These are phyloP conservation scores for Erythrocercus mccallii DNA, from an alignment of 2,113 vertebrate species.

Conservation along the genomic window DNA sequence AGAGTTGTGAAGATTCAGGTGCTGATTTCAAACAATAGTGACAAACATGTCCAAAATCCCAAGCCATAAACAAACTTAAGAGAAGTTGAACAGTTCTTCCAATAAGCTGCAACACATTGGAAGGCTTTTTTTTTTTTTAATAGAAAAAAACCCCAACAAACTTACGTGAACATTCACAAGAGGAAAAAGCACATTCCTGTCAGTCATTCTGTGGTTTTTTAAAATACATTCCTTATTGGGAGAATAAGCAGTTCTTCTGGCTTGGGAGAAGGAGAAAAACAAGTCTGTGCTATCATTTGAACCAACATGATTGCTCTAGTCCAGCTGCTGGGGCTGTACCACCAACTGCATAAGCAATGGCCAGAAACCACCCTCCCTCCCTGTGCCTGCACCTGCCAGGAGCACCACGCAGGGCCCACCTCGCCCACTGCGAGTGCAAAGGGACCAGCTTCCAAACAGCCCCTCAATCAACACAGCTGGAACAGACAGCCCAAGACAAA, in stretches of 20 bases:
- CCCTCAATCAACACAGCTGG: too few species aligned
- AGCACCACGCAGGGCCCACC: not conserved
- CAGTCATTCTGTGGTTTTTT: not conserved
- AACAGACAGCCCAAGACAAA: not conserved
- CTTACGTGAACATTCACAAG: not conserved
- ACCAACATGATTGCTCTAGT: rapidly evolving
- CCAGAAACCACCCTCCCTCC: not conserved
- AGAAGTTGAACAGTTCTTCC: not conserved
- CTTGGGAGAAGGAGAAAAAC: not conserved
- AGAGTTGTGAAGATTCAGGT: not conserved
- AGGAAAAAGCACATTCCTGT: not conserved
- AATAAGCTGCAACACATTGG: not conserved
- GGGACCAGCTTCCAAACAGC: rapidly evolving
- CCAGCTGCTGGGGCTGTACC: not conserved
- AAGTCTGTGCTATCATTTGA: rapidly evolving
- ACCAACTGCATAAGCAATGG: not conserved
- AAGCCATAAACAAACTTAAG: not conserved
- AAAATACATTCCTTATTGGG: not conserved
- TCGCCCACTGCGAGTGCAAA: not conserved
- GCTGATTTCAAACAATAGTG: not conserved
- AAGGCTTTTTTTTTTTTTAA: not conserved
- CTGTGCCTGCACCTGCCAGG: not conserved
- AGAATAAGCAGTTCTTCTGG: not conserved
- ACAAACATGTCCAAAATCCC: not conserved
- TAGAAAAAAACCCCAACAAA: not conserved